phyloP scores from a whole-genome alignment of 92 coral and sea anemone genomes.

The Plumapathes pennacea region DNA sequence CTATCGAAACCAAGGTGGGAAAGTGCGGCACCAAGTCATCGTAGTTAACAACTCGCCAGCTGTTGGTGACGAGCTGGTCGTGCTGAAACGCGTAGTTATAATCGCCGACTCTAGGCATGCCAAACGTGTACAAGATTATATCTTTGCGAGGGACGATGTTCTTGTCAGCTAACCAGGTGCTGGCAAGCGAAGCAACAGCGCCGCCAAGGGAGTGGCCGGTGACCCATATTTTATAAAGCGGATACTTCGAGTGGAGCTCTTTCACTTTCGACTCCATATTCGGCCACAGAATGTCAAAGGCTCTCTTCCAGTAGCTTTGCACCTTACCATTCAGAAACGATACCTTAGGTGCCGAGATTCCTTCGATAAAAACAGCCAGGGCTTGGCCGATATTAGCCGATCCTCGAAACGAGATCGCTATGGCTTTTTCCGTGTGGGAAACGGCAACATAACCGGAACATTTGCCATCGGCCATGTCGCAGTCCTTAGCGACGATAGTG shows the following conservation, averaged over 20 bases:
- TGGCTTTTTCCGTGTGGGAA: constrained; percentile 43
- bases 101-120: constrained; percentile 31
- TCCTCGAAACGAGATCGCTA: constrained; percentile 55
- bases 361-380: constrained; percentile 1
- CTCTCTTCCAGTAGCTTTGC: constrained; percentile 49
- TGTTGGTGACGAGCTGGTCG: constrained; percentile 29
- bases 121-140: constrained; percentile 23
- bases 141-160: constrained; percentile 16
- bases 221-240: constrained; percentile 31
- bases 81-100: constrained; percentile 25
- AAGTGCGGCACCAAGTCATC: constrained; percentile 34
- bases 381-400: constrained; percentile 25
- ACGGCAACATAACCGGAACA: constrained; percentile 56
- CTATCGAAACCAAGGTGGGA: background rate
- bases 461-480: constrained; percentile 16
- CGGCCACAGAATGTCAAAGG: constrained; percentile 8
- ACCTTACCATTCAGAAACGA: constrained; percentile 37
- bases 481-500: constrained; percentile 24
- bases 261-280: constrained; percentile 4
- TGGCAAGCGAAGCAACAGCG: constrained; percentile 8
- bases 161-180: constrained; percentile 15
- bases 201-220: constrained; percentile 47
- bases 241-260: constrained; percentile 10
- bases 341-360: constrained; percentile 17
- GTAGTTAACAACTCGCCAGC: constrained; percentile 36